These are phyloP conservation scores for Garra rufa DNA, from an alignment of 2,113 vertebrate species.

Conservation along the genomic window DNA sequence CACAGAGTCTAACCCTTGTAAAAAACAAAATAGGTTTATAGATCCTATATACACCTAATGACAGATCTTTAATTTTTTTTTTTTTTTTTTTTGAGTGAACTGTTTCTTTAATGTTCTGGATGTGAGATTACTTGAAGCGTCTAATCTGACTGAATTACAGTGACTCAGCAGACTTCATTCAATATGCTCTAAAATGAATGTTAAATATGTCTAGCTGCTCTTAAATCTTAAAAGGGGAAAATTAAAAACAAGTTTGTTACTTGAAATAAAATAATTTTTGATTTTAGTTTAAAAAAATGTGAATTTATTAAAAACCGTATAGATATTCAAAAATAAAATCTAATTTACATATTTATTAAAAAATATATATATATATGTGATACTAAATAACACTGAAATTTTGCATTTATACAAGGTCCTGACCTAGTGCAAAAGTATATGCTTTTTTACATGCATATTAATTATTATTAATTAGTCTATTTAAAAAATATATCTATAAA, in stretches of 20 bases:
- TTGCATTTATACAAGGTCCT: background rate
- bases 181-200: background rate
- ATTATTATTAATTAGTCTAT: background rate
- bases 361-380: background rate
- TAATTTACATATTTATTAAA: background rate
- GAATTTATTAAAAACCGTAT: background rate
- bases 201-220: background rate
- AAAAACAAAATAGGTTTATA: background rate
- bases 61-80: background rate
- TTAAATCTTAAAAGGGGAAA: background rate
- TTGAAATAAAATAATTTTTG: background rate
- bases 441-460: background rate
- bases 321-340: background rate
- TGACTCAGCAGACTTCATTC: slow-evolving; percentile 42
- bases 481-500: background rate
- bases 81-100: background rate
- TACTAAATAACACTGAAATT: background rate
- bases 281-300: background rate
- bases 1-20: background rate
- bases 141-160: slow-evolving; percentile 31
- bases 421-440: background rate
- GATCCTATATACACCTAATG: background rate
- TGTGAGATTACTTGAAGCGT: slow-evolving; percentile 23
- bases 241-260: background rate
- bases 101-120: background rate